Base-by-base conservation (phyloP, 2,113 vertebrate species). In the Strix aluco region DNA sequence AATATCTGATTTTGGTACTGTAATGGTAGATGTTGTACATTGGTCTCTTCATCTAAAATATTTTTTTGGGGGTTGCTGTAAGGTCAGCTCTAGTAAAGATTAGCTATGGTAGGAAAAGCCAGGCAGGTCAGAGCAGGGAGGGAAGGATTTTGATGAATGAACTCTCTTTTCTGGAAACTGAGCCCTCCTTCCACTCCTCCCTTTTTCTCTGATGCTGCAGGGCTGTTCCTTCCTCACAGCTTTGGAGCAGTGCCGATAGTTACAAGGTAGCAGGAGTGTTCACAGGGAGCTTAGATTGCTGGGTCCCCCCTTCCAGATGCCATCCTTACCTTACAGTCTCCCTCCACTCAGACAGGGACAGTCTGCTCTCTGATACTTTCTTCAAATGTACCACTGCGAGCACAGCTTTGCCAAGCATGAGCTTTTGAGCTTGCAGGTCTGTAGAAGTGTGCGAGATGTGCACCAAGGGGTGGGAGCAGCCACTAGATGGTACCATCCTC, bases 391-490 rank as follows among this genome's bases (percentile, higher is more conserved):
- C 52, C 3, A 7, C 71, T 55, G 47, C 0, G 1, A n/a, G 61
- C 12, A 34, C 61, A 22, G 59, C 59, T 36, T 30, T 71, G 59
- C 63, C 63, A 25, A 51, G 55, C 47, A 66, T 61, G 22, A 67
- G 49, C 16, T 79, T 54, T 18, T 16, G 32, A 66, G 26, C 42
- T 30, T 67, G 49, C 12, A 1, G 12, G 51, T 23, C 27, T 46
- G 29, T 42, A 12, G 25, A 42, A 7, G 25, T 5, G 54, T 7
- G 73, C 0, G 16, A 80, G 62, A 8, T 18, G 1, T 0, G 15
- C 2, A 29, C 62, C 82, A 34, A 44, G 9, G 66, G 38, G 19
- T 34, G 57, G 27, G 15, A 77, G 62, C 52, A 38, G 79, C 69
- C 86, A 15, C 49, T 34, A 66, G 38, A 5, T 81, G 96, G 73